Conservation (phyloP, 2,797 vertebrate species). For the Psittacula echo region DNA sequence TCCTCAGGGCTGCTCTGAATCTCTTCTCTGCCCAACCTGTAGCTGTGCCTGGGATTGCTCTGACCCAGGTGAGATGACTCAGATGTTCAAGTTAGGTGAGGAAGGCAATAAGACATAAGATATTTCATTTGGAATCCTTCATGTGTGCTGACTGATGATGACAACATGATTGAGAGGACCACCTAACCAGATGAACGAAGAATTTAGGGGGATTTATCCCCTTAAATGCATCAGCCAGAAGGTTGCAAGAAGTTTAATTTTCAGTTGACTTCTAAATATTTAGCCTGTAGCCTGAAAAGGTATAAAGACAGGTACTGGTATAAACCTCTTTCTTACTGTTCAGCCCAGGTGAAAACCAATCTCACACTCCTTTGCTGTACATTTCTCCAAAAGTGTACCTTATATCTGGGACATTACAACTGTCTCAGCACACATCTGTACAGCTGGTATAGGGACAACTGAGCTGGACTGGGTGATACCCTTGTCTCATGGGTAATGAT, state of each 20-base stretch:
- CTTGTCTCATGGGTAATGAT: too few relatives aligned
- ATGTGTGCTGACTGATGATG: background rate
- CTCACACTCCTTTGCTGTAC: background rate
- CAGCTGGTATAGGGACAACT: accelerated
- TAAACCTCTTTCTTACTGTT: background rate
- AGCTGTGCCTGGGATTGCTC: too few relatives aligned
- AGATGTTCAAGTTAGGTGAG: background rate
- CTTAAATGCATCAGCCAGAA: background rate
- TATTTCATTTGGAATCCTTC: background rate
- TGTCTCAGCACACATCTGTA: background rate
- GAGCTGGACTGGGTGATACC: background rate
- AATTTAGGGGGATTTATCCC: background rate
- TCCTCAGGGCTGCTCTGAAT: too few relatives aligned
- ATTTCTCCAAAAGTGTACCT: background rate
- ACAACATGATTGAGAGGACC: background rate
- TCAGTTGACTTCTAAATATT: background rate
- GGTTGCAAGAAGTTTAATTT: background rate
- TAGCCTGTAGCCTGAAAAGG: background rate
- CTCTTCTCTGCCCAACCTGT: too few relatives aligned
- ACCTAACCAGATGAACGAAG: background rate
- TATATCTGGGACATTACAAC: background rate
- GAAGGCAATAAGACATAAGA: background rate
- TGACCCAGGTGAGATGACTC: background rate
- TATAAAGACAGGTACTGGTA: background rate
- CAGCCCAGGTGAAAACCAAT: background rate